Conservation (phyloP, 2,888 invertebrate genomes). For the Stomorhina lunata region DNA sequence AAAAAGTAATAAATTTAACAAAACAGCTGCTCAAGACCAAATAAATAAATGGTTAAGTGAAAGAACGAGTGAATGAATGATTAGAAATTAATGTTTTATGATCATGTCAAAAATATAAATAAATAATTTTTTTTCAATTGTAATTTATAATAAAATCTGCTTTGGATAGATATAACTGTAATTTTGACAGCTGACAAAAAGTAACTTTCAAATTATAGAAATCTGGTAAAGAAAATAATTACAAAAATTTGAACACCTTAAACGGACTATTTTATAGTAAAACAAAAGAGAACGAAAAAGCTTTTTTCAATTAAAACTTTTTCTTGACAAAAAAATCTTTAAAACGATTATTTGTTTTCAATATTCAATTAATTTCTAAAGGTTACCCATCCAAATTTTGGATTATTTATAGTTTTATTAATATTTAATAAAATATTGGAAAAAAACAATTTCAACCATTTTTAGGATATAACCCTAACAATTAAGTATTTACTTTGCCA, state of each 20-base stretch:
- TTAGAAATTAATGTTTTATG: background rate
- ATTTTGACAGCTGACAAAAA: conserved; percentile 63
- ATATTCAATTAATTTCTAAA: too few species aligned
- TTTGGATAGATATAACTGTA: conserved; percentile 23
- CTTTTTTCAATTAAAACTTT: too few species aligned
- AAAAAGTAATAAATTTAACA: background rate
- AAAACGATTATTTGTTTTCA: too few species aligned
- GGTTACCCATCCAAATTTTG: too few species aligned
- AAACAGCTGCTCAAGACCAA: conserved; percentile 29
- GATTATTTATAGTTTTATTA: too few species aligned
- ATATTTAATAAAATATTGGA: too few species aligned
- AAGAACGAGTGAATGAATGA: background rate
- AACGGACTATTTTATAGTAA: background rate
- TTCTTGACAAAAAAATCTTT: too few species aligned
- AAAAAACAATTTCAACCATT: too few species aligned
- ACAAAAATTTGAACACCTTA: conserved; percentile 3
- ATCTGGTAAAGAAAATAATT: background rate
- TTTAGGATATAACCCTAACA: background rate
- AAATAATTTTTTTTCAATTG: background rate
- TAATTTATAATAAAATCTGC: conserved; percentile 3
- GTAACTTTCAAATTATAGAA: conserved; percentile 12
- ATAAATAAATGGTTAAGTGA: too few species aligned
- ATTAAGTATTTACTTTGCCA: background rate
- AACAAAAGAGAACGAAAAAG: too few species aligned
- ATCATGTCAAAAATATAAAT: background rate